phyloP scores from a whole-genome alignment of 2,113 vertebrate species.

The Shinisaurus crocodilurus region DNA sequence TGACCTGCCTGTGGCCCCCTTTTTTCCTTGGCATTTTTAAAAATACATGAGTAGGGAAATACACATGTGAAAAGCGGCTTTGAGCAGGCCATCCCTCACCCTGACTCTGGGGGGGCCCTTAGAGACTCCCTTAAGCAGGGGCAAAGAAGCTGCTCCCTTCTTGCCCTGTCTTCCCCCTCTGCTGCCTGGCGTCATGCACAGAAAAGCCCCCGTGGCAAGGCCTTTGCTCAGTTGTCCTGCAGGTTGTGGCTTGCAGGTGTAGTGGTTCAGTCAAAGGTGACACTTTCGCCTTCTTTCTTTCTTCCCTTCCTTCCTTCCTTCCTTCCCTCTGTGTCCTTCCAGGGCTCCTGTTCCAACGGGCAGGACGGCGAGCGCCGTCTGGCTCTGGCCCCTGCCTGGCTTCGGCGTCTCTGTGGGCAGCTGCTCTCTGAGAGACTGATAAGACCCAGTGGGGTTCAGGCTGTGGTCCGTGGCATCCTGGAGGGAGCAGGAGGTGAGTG shows the following conservation, averaged over 20 bases:
- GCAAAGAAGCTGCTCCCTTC: too few relatives aligned
- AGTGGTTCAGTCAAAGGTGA: background rate
- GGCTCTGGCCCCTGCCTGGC: constrained; percentile 81
- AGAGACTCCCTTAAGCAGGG: too few relatives aligned
- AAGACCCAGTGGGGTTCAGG: constrained; percentile 87
- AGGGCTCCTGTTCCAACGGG: constrained; percentile 23
- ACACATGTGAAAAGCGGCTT: too few relatives aligned
- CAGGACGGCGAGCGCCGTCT: constrained; percentile 34
- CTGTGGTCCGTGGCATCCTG: constrained; percentile 88
- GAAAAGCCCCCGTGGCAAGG: background rate
- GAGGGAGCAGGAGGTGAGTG: constrained; percentile 87
- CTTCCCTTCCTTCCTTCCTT: background rate
- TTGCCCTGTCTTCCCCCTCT: too few relatives aligned
- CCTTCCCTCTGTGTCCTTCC: constrained; percentile 16
- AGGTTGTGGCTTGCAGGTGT: background rate
- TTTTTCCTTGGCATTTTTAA: too few relatives aligned
- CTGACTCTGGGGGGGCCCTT: too few relatives aligned
- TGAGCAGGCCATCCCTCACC: too few relatives aligned
- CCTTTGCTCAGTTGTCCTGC: background rate
- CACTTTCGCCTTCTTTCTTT: background rate
- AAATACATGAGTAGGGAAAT: too few relatives aligned
- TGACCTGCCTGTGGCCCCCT: too few relatives aligned
- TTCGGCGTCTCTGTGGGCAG: constrained; percentile 89
- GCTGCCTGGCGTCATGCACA: background rate
- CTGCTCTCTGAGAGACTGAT: constrained; percentile 91